phyloP scores from a whole-genome alignment of 2,888 invertebrate species.

The Galerucella nymphaeae region DNA sequence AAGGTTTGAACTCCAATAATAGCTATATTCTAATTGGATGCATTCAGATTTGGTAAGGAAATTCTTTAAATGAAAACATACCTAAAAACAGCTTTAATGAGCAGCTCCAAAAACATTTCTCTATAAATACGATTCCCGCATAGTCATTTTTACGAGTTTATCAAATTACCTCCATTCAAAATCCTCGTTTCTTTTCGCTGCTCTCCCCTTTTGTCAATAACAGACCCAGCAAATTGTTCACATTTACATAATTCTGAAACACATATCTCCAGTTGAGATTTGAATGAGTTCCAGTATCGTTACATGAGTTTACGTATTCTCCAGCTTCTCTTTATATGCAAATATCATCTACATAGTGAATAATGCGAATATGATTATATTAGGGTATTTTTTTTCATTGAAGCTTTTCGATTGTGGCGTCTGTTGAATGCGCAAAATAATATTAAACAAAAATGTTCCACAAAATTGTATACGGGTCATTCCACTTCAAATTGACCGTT shows the following conservation, averaged over 20 bases:
- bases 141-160: conserved; percentile 33
- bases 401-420: too few species aligned
- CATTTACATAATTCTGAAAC: conserved; percentile 13
- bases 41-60: too few species aligned
- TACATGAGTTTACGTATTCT: background rate
- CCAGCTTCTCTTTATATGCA: background rate
- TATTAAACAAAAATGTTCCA: too few species aligned
- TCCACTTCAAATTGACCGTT: too few species aligned
- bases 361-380: too few species aligned
- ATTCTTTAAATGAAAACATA: too few species aligned
- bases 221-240: conserved; percentile 17
- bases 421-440: too few species aligned
- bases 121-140: conserved; percentile 29
- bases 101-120: conserved; percentile 29
- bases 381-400: too few species aligned
- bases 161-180: conserved; percentile 34
- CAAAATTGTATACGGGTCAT: too few species aligned
- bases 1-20: too few species aligned
- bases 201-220: conserved; percentile 22
- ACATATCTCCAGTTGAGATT: background rate
- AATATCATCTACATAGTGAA: background rate
- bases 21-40: too few species aligned
- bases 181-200: conserved; percentile 16
- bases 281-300: too few species aligned
- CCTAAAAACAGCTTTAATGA: conserved; percentile 19